phyloP scores from a whole-genome alignment of 2,797 vertebrate species.

The Chrysolophus pictus region DNA sequence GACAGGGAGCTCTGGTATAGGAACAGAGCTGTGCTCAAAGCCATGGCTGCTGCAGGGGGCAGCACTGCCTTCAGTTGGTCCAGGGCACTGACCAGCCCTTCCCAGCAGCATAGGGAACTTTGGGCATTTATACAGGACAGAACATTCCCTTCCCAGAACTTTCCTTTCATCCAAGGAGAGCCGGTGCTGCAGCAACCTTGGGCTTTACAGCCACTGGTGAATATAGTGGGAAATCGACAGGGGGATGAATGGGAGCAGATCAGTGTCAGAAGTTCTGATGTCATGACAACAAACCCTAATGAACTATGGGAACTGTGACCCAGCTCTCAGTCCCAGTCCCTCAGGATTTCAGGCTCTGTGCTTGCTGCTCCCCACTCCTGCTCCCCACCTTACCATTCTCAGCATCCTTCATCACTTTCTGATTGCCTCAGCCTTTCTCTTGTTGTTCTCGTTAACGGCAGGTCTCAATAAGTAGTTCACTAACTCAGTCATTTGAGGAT shows the following conservation, averaged over 20 bases:
- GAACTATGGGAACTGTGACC: neutral
- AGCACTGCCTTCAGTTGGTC: neutral
- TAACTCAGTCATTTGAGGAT: slow-evolving; percentile 76
- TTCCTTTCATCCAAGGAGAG: neutral
- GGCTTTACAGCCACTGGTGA: neutral
- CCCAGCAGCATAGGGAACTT: neutral
- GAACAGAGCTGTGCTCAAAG: neutral
- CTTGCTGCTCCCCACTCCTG: neutral
- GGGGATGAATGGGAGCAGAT: neutral
- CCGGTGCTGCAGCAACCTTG: neutral
- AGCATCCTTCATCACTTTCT: neutral
- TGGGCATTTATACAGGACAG: neutral
- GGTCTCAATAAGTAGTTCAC: slow-evolving; percentile 73
- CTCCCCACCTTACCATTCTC: neutral
- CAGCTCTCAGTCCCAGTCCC: neutral
- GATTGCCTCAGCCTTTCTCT: slow-evolving; percentile 58
- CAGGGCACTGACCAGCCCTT: rapidly evolving
- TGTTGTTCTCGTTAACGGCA: slow-evolving; percentile 70
- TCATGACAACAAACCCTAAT: neutral
- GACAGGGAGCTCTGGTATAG: neutral
- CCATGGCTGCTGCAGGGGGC: neutral
- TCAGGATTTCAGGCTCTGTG: rapidly evolving
- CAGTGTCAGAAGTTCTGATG: neutral
- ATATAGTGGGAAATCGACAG: neutral
- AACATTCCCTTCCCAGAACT: neutral